Evolutionary conservation across 2,888 invertebrate genomes (phyloP).

Genomic region (Lasioglossum zephyrum): DNA sequence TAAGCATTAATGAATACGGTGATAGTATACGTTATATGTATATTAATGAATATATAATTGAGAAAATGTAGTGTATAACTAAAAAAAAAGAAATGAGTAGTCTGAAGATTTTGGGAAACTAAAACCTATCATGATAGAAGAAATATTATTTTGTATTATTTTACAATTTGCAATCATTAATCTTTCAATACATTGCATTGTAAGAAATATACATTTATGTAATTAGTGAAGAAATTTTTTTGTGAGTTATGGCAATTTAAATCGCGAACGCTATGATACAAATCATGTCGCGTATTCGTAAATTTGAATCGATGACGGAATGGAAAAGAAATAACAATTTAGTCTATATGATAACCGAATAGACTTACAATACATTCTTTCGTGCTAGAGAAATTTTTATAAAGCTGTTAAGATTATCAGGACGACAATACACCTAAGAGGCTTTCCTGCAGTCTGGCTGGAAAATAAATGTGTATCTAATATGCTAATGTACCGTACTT

Average conservation of each 20-base stretch:
- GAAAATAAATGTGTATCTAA: slow-evolving; percentile 53
- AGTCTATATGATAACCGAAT: slow-evolving; percentile 13
- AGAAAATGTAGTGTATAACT: not conserved
- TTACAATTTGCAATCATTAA: not conserved
- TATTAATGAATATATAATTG: slow-evolving; percentile 14
- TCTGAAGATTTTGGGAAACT: not conserved
- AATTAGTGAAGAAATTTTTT: slow-evolving; percentile 31
- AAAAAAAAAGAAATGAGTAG: not conserved
- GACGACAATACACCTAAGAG: slow-evolving; percentile 49
- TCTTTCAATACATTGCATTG: slow-evolving; percentile 26
- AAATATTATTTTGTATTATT: slow-evolving; percentile 17
- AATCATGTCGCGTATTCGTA: not conserved
- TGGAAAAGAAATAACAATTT: not conserved
- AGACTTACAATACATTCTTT: slow-evolving; percentile 6
- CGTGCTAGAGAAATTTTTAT: slow-evolving; percentile 40
- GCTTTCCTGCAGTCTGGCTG: slow-evolving; percentile 36
- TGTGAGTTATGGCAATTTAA: not conserved
- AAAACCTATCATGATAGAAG: not conserved
- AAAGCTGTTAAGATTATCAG: slow-evolving; percentile 24
- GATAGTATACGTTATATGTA: slow-evolving; percentile 7
- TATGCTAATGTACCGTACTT: slow-evolving; percentile 61
- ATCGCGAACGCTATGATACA: not conserved
- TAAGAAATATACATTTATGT: slow-evolving; percentile 30
- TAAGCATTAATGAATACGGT: slow-evolving; percentile 21
- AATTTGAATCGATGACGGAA: not conserved